Percentiles rank a stretch among this genome's conserved stretches.
Conservation (phyloP, 2,113 vertebrate genomes). For the Rhinogobius similis region DNA sequence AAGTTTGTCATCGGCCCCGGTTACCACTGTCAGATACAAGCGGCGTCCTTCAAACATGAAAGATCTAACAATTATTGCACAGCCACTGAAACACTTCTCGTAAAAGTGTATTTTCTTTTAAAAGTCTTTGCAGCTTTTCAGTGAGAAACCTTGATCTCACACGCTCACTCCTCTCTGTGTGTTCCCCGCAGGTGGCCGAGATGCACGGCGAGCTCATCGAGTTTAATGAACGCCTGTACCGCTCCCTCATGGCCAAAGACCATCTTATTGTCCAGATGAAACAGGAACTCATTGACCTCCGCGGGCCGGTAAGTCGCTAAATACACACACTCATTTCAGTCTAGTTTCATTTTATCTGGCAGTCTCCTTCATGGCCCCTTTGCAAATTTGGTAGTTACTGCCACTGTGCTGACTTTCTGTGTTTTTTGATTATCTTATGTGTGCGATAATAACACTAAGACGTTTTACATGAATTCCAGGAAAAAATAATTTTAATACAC, state of each 20-base stretch:
- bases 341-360: slow-evolving; percentile 26
- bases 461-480: too few species aligned
- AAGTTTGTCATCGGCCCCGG: too few species aligned
- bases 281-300: slow-evolving; percentile 95
- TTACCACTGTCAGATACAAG: too few species aligned
- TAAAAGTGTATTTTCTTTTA: too few species aligned
- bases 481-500: too few species aligned
- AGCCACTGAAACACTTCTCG: too few species aligned
- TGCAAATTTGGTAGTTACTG: slow-evolving; percentile 9
- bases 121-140: background rate
- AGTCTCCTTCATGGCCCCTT: slow-evolving; percentile 14
- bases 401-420: slow-evolving; percentile 4
- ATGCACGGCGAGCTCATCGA: slow-evolving; percentile 99
- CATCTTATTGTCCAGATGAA: slow-evolving; percentile 95
- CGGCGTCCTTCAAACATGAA: too few species aligned
- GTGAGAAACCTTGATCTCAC: background rate
- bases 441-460: background rate
- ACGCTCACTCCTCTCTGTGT: background rate
- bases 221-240: slow-evolving; percentile 95
- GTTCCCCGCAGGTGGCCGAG: slow-evolving; percentile 89
- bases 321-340: slow-evolving; percentile 11
- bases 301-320: slow-evolving; percentile 88
- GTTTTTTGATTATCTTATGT: background rate
- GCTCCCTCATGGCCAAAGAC: slow-evolving; percentile 94
- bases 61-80: too few species aligned